Evolutionary conservation across 1,140 invertebrate genomes (phyloP).

Genomic region (Helicoverpa zea): DNA sequence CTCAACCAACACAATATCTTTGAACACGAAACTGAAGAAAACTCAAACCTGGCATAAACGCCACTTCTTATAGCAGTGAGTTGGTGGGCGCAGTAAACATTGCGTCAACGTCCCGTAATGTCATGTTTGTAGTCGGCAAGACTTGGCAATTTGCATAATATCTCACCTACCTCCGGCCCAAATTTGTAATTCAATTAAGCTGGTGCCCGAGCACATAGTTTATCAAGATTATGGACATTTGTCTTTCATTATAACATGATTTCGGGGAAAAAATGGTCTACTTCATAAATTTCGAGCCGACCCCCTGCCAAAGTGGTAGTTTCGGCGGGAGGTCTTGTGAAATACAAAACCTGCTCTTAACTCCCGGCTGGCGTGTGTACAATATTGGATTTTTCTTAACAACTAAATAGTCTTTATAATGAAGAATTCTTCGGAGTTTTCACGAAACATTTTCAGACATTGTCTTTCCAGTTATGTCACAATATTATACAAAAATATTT

Average conservation of each 20-base stretch:
- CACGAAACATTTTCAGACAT: background rate
- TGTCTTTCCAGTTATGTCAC: background rate
- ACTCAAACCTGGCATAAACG: background rate
- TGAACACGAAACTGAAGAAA: background rate
- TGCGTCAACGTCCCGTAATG: conserved; percentile 33
- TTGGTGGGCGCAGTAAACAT: conserved; percentile 31
- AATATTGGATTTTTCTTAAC: conserved; percentile 35
- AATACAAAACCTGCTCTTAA: conserved; percentile 14
- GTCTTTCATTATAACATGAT: conserved; percentile 53
- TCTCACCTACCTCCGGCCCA: conserved; percentile 54
- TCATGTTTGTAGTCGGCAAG: conserved; percentile 54
- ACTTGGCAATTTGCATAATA: conserved; percentile 60
- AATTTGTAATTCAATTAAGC: conserved; percentile 65
- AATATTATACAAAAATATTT: background rate
- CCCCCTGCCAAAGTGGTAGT: conserved; percentile 16
- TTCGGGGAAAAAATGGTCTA: conserved; percentile 30
- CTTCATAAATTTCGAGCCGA: conserved; percentile 28
- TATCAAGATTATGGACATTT: conserved; percentile 55
- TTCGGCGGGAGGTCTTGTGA: conserved; percentile 29
- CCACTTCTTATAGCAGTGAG: conserved; percentile 10
- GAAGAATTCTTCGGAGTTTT: conserved; percentile 18
- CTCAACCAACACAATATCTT: background rate
- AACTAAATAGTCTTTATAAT: conserved; percentile 27
- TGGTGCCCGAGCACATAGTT: conserved; percentile 50
- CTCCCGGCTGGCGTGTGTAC: conserved; percentile 17